Conservation (phyloP, 2,113 vertebrate species). For the Gymnobelideus leadbeateri region DNA sequence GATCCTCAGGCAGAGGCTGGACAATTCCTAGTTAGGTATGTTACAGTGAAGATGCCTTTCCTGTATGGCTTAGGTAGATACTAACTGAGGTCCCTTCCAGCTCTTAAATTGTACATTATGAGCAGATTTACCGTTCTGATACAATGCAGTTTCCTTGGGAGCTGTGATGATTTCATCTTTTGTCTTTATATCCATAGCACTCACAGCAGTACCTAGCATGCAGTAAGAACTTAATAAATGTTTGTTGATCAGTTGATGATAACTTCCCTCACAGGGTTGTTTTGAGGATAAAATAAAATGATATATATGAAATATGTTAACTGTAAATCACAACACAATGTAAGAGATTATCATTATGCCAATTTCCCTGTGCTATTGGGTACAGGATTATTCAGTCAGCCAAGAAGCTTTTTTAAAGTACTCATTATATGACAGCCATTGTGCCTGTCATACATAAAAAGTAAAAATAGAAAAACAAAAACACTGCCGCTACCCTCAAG, state of each 20-base stretch:
- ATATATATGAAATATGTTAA: neutral
- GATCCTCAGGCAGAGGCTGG: neutral
- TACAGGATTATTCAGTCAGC: no score
- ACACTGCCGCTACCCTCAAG: neutral
- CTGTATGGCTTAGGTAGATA: neutral
- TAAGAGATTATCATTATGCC: neutral
- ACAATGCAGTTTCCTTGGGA: neutral
- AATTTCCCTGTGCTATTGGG: neutral
- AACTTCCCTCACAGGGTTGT: neutral
- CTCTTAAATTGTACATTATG: neutral
- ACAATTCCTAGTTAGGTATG: neutral
- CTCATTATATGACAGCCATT: neutral
- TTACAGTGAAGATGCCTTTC: neutral
- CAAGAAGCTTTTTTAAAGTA: neutral
- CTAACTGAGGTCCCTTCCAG: neutral
- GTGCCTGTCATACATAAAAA: neutral
- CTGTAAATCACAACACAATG: neutral
- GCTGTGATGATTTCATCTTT: neutral
- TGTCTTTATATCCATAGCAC: neutral
- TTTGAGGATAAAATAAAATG: neutral
- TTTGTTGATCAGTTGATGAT: neutral
- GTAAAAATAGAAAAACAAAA: neutral
- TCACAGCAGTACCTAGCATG: neutral
- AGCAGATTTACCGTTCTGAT: neutral
- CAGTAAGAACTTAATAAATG: neutral